Base-by-base conservation (phyloP, 2,797 vertebrate genomes). In the Acipenser transmontanus region DNA sequence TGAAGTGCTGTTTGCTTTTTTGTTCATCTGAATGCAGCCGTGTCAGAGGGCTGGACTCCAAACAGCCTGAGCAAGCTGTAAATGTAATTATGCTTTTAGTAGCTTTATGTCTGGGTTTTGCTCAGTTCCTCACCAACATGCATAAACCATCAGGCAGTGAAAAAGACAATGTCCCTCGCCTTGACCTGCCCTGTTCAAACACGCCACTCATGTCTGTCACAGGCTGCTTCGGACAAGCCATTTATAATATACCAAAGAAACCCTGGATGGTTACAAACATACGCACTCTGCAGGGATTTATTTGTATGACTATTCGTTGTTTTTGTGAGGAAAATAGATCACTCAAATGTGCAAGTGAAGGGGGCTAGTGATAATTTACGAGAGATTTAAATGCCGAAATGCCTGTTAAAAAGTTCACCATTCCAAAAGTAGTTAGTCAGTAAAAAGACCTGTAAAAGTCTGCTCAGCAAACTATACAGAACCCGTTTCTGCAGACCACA, bases 91-190 rank as follows among this genome's bases (percentile, higher is more conserved):
- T 72, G 66, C 62, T 49, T 51, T n/a, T 72, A n/a, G 6, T 2
- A 68, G 68, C 10, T 49, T 51, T 0, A 70, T 52, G 51, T 69
- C 74, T 51, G 52, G 14, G 69, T 50, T 66, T 77, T 69, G 34
- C 74, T 76, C 72, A 7, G 64, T 79, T 80, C 71, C 56, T 62
- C 72, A 67, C 74, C 76, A 50, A 71, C 72, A 71, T 74, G 69
- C 77, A 76, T 79, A 78, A 77, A 65, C 79, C 72, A 56, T 78
- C 75, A 76, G 68, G 61, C 68, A 70, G 71, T 72, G 76, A 73
- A 73, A 60, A 69, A 72, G 68, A 73, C 66, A 12, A 67, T 68
- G 69, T 68, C 67, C 69, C 65, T 59, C 64, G 71, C 72, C 65
- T 69, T 76, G 77, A 82, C 75, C 81, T 49, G 14, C 51, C 54